Percentiles rank a stretch among this genome's conserved stretches.
Conservation (phyloP, 2,797 vertebrate genomes). For the Brachyalestes nurse region DNA sequence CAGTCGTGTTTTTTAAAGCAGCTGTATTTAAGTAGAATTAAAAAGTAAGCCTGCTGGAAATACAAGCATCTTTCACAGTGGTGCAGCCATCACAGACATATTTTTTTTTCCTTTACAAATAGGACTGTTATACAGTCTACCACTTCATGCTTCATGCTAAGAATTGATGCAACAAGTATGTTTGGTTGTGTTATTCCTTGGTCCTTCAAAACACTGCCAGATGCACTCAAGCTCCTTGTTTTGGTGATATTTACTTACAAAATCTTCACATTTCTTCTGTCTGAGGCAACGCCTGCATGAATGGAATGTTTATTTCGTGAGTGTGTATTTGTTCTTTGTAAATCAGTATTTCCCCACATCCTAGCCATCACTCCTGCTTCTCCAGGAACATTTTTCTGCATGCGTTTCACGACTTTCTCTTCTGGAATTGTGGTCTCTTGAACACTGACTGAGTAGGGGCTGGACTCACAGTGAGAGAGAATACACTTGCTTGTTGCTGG, state of each 20-base stretch:
- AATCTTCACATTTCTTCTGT: background rate
- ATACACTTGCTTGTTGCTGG: constrained; percentile 39
- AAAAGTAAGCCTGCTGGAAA: background rate
- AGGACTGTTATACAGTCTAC: background rate
- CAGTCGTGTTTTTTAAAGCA: background rate
- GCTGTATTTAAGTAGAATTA: background rate
- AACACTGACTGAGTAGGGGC: background rate
- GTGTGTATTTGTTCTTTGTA: background rate
- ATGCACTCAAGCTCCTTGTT: background rate
- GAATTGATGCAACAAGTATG: background rate
- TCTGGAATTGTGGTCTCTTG: background rate
- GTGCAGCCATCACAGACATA: background rate
- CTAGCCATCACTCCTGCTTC: background rate
- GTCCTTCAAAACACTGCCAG: background rate
- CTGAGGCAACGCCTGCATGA: constrained; percentile 10
- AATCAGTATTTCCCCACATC: background rate
- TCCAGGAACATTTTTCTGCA: background rate
- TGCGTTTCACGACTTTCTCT: background rate
- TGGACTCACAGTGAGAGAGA: constrained; percentile 5
- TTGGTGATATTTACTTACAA: background rate
- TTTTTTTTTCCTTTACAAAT: background rate
- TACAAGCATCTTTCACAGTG: background rate
- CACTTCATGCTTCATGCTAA: background rate
- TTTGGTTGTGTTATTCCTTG: background rate
- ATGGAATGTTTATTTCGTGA: background rate